phyloP scores from a whole-genome alignment of 2,888 invertebrate genomes.

The Dascillus cervinus region DNA sequence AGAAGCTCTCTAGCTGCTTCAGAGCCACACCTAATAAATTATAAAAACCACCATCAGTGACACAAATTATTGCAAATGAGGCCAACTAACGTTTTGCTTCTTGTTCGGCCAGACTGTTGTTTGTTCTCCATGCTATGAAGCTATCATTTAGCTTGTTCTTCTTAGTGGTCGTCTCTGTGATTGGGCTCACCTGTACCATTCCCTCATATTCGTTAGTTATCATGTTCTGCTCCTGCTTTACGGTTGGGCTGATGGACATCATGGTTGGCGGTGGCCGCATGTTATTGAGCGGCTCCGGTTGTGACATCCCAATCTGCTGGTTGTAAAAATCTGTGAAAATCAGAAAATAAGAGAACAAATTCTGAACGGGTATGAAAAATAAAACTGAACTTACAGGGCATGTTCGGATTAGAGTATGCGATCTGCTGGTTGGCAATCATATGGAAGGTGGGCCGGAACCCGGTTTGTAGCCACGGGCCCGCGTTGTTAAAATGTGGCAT shows the following conservation, averaged over 20 bases:
- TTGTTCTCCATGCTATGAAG: conserved; percentile 72
- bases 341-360: not conserved
- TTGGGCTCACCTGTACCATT: too few species aligned
- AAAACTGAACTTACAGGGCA: conserved; percentile 8
- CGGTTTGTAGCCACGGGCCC: conserved; percentile 7
- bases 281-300: conserved; percentile 19
- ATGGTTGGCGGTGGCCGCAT: conserved; percentile 22
- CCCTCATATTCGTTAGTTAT: too few species aligned
- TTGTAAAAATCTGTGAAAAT: conserved; percentile 7
- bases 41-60: too few species aligned
- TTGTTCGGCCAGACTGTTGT: conserved; percentile 59
- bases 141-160: conserved; percentile 42
- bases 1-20: too few species aligned
- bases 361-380: not conserved
- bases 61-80: not conserved
- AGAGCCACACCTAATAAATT: conserved; percentile 54
- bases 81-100: conserved; percentile 63
- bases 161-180: too few species aligned
- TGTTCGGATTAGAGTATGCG: conserved; percentile 3
- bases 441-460: conserved; percentile 8
- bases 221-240: too few species aligned
- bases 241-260: too few species aligned
- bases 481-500: conserved; percentile 7
- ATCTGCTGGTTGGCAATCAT: conserved; percentile 10
- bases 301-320: conserved; percentile 14